Conservation (phyloP, 2,797 vertebrate species). For the Danio jaintianensis region DNA sequence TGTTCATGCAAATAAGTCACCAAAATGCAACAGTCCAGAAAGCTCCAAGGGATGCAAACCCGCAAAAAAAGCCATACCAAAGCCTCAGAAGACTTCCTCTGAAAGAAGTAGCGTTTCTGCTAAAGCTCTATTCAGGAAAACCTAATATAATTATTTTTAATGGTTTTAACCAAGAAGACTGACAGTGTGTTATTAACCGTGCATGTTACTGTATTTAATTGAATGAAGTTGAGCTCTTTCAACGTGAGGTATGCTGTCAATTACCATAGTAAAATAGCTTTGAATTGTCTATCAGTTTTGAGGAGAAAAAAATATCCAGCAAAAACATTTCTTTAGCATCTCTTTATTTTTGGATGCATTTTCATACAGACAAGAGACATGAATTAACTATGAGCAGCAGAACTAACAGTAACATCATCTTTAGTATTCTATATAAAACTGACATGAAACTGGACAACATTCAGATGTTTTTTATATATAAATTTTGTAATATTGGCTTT, state of each 20-base stretch:
- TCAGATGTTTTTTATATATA: not conserved
- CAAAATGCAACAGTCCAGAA: constrained; percentile 37
- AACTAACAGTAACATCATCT: not conserved
- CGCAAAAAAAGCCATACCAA: constrained; percentile 44
- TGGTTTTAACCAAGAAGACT: not conserved
- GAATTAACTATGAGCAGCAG: not conserved
- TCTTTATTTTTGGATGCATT: not conserved
- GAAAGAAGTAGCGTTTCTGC: constrained; percentile 42
- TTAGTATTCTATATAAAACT: not conserved
- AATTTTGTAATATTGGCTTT: not conserved
- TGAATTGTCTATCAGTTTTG: not conserved
- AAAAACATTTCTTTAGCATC: not conserved
- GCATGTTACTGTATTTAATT: constrained; percentile 22
- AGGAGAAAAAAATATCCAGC: not conserved
- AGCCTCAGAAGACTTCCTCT: constrained; percentile 28
- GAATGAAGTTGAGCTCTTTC: constrained; percentile 8
- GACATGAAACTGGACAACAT: not conserved
- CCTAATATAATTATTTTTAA: constrained; percentile 26
- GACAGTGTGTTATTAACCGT: constrained; percentile 5
- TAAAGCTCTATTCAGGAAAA: constrained; percentile 41
- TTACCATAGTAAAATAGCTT: constrained; percentile 2
- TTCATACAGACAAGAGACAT: not conserved
- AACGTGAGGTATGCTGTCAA: constrained; percentile 16
- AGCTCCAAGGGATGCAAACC: constrained; percentile 45
- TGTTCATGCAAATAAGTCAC: constrained; percentile 1